Base-by-base conservation (phyloP, 2,888 invertebrate species). In the Marronus borbonicus region DNA sequence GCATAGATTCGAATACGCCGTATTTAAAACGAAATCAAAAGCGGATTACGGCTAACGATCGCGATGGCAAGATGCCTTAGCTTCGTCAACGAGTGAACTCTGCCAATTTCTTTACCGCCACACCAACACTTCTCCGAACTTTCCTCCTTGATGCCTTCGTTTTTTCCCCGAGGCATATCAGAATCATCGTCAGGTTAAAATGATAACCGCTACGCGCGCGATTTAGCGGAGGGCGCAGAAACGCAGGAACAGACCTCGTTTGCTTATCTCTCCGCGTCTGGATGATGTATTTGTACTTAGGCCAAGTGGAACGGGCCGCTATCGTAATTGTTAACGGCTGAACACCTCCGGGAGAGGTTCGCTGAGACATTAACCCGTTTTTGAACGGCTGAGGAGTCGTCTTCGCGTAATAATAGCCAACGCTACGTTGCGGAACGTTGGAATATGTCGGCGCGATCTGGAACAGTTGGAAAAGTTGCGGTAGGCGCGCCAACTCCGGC, bases 241-340 rank as follows among this genome's bases (percentile, higher is more conserved):
- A 49, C 72, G 24, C 24, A 2, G 24, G 72, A 60, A 49, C 44
- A 72, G 72, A 60, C 60, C 72, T 60, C 72, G 72, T 74, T 74
- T 74, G 72, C 72, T 74, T 74, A 74, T 74, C 72, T 60, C 28
- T 4, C 14, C 24, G 10, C 12, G 50, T 68, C 60, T 49, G 60
- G 60, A 78, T 75, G 75, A 78, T 78, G 78, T 74, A 75, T 66
- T 74, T 75, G 58, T 60, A 66, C 58, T 68, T 74, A 58, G 65
- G 60, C 72, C 44, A 75, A 64, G 68, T 75, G 65, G 65, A 74
- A 65, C 50, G 62, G 49, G 60, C 31, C 62, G 62, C 72, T 64
- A 72, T 77, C 72, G 69, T 77, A 77, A 77, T 70, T 70, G 70
- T 77, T 77, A 69, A 77, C 77, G 70, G 72, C 72, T 74, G 72